Percentiles rank a stretch among this genome's conserved stretches.
These are phyloP conservation scores for Perodicticus potto DNA, from an alignment of 2,797 vertebrate genomes.

Conservation along the genomic window DNA sequence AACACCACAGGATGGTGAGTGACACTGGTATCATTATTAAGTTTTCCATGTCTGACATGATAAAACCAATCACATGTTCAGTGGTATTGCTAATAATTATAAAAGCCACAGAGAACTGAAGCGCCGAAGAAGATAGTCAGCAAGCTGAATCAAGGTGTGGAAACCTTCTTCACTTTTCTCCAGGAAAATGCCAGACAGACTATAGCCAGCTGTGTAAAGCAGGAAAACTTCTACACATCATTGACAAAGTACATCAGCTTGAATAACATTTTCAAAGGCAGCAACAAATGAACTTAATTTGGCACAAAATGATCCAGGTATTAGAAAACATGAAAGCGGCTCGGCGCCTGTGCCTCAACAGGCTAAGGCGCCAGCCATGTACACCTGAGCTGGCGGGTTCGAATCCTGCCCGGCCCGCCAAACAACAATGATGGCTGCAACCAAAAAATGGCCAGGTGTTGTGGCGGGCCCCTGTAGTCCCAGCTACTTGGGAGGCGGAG, in stretches of 20 bases:
- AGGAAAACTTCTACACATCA: background rate
- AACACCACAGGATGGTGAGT: background rate
- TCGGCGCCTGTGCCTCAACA: too few relatives aligned
- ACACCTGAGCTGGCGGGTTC: too few relatives aligned
- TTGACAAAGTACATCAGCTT: slow-evolving; percentile 20
- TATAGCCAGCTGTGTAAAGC: background rate
- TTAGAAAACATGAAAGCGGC: too few relatives aligned
- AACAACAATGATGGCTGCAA: too few relatives aligned
- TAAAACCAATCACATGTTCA: background rate
- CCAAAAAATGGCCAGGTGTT: too few relatives aligned
- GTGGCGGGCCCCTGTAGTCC: too few relatives aligned
- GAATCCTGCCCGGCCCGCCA: too few relatives aligned
- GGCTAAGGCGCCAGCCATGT: too few relatives aligned
- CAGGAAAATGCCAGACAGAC: background rate
- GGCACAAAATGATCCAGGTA: background rate
- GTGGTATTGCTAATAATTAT: background rate
- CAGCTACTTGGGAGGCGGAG: too few relatives aligned
- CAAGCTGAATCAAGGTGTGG: background rate
- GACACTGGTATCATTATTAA: background rate
- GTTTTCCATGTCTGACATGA: background rate
- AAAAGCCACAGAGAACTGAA: background rate
- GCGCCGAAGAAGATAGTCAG: background rate
- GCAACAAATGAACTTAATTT: slow-evolving; percentile 42
- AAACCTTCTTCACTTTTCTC: background rate
- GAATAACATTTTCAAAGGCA: background rate